Percentiles rank a stretch among this genome's conserved stretches.
These are phyloP conservation scores for Perca schrenkii DNA, from an alignment of 2,113 vertebrate species.

Conservation along the genomic window DNA sequence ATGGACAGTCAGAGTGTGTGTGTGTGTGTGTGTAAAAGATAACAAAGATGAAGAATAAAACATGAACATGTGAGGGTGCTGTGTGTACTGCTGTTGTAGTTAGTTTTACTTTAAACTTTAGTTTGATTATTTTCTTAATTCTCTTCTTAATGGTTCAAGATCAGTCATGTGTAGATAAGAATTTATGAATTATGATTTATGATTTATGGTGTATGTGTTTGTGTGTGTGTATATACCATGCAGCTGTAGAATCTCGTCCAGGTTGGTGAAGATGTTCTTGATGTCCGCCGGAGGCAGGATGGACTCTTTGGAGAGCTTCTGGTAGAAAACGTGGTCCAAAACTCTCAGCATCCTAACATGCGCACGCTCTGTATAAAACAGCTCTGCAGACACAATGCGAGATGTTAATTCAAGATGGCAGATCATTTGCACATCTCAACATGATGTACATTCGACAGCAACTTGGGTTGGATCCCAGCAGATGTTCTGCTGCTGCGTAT, in stretches of 20 bases:
- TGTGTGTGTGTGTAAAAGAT: constrained; percentile 17
- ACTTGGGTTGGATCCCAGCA: constrained; percentile 17
- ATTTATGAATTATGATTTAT: neutral
- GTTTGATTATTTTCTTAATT: neutral
- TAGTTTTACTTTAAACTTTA: neutral
- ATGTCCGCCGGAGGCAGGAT: constrained; percentile 91
- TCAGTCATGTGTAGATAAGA: neutral
- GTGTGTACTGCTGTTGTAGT: neutral
- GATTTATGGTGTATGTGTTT: neutral
- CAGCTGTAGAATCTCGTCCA: constrained; percentile 95
- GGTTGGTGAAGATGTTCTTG: constrained; percentile 94
- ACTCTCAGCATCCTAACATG: constrained; percentile 95
- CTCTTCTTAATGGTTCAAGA: neutral
- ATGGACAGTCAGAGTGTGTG: constrained; percentile 27
- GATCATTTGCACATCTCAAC: neutral
- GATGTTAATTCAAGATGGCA: neutral
- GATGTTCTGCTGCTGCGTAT: neutral
- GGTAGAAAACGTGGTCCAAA: constrained; percentile 95
- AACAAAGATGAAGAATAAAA: constrained; percentile 4
- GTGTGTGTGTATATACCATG: constrained; percentile 84
- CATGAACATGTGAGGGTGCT: neutral
- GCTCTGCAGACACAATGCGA: constrained; percentile 81
- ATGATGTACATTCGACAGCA: constrained; percentile 6
- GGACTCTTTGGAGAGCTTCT: constrained; percentile 91
- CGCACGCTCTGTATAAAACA: constrained; percentile 95